Conservation (phyloP, 1,140 invertebrate species). For the Drosophila triauraria region DNA sequence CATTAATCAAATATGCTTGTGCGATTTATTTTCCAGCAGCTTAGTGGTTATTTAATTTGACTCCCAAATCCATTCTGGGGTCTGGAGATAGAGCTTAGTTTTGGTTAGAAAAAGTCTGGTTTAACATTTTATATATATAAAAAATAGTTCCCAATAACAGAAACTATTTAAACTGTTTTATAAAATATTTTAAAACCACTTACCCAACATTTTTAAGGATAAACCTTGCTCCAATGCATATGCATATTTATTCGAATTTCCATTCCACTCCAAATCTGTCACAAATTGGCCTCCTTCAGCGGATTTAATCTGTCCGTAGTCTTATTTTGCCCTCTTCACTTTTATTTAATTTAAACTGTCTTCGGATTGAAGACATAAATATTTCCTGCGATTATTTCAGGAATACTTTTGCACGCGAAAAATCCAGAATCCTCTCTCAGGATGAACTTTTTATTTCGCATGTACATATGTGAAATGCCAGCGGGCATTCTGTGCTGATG, state of each 20-base stretch:
- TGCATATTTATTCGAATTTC: neutral
- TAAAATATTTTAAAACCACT: too few species aligned
- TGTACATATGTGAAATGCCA: constrained; percentile 55
- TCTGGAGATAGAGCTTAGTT: constrained; percentile 7
- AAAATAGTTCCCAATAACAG: fast-evolving
- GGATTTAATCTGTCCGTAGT: neutral
- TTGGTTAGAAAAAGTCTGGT: neutral
- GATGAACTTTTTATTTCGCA: constrained; percentile 30
- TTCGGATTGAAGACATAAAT: constrained; percentile 22
- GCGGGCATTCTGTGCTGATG: constrained; percentile 23
- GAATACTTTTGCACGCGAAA: constrained; percentile 17
- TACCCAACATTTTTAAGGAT: neutral
- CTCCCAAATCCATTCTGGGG: constrained; percentile 29
- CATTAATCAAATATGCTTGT: constrained; percentile 70
- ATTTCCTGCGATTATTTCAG: constrained; percentile 29
- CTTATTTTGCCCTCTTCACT: constrained; percentile 1
- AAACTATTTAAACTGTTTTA: too few species aligned
- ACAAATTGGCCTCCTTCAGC: neutral
- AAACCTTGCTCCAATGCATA: neutral
- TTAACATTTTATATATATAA: neutral
- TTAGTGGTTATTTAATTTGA: constrained; percentile 50
- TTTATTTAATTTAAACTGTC: constrained; percentile 24
- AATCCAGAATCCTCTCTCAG: constrained; percentile 8
- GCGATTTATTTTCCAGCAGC: constrained; percentile 33
- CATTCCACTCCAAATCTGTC: neutral